These are phyloP conservation scores for Mayetiola destructor DNA, from an alignment of 2,888 invertebrate genomes.

Conservation along the genomic window DNA sequence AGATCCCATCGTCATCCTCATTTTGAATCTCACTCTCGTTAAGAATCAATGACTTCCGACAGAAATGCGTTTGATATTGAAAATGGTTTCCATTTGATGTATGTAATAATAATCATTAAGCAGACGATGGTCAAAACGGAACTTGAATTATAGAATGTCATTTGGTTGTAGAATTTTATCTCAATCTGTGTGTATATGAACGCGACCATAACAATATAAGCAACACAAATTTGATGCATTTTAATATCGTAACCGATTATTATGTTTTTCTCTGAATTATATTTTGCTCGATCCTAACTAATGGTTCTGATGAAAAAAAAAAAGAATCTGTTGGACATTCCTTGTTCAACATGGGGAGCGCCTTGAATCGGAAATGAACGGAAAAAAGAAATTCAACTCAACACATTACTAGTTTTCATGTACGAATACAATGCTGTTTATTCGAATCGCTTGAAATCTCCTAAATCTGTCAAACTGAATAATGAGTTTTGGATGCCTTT, in stretches of 20 bases:
- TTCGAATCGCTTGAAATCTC: background rate
- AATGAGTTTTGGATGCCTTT: no score
- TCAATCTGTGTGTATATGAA: background rate
- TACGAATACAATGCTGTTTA: background rate
- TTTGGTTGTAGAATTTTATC: conserved; percentile 4
- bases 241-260: no score
- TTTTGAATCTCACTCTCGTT: background rate
- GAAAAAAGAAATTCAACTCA: no score
- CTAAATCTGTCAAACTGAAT: background rate
- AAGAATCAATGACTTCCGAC: no score
- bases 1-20: no score
- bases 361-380: background rate
- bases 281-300: background rate
- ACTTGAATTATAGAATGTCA: conserved; percentile 1
- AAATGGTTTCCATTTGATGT: background rate
- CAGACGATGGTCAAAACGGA: conserved; percentile 4
- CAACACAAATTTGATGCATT: background rate
- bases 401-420: background rate
- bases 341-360: background rate
- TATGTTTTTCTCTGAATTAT: background rate
- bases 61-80: background rate
- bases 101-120: background rate
- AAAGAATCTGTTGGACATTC: background rate
- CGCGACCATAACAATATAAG: background rate
- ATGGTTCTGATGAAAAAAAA: conserved; percentile 3